These are phyloP conservation scores for Cyanistes caeruleus DNA, from an alignment of 2,113 vertebrate genomes.

Conservation along the genomic window DNA sequence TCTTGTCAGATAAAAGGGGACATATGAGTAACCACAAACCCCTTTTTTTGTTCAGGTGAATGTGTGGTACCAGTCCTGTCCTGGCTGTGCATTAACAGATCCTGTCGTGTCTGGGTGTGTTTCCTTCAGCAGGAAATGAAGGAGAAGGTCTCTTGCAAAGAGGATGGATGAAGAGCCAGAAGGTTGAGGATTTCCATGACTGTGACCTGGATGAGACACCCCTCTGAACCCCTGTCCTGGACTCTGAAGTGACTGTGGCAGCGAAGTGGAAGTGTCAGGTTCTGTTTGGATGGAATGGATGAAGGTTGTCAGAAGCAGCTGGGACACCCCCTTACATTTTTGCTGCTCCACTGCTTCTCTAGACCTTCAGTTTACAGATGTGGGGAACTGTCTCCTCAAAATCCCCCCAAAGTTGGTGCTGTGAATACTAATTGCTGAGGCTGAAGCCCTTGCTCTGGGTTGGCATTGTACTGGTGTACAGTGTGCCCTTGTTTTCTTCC, in stretches of 20 bases:
- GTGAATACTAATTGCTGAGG: not conserved
- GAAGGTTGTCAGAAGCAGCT: not conserved
- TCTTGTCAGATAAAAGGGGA: not conserved
- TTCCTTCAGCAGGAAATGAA: slow-evolving; percentile 60
- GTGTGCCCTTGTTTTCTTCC: not conserved
- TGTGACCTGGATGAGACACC: not conserved
- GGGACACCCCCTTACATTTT: not conserved
- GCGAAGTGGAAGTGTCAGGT: not conserved
- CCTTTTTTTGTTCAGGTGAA: not conserved
- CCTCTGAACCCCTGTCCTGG: not conserved
- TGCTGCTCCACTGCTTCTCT: not conserved
- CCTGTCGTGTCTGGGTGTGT: slow-evolving; percentile 22
- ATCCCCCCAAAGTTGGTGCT: not conserved
- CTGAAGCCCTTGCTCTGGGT: not conserved
- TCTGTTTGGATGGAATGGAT: not conserved
- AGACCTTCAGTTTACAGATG: not conserved
- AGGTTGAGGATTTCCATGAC: not conserved
- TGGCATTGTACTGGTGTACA: not conserved
- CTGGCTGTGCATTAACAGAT: not conserved
- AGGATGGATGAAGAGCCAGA: not conserved
- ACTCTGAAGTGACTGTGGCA: not conserved
- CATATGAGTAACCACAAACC: not conserved
- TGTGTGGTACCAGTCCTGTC: not conserved
- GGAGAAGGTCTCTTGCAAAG: not conserved
- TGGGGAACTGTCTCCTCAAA: not conserved